Conservation (phyloP, 2,797 vertebrate species). For the Rhinoraja longicauda region DNA sequence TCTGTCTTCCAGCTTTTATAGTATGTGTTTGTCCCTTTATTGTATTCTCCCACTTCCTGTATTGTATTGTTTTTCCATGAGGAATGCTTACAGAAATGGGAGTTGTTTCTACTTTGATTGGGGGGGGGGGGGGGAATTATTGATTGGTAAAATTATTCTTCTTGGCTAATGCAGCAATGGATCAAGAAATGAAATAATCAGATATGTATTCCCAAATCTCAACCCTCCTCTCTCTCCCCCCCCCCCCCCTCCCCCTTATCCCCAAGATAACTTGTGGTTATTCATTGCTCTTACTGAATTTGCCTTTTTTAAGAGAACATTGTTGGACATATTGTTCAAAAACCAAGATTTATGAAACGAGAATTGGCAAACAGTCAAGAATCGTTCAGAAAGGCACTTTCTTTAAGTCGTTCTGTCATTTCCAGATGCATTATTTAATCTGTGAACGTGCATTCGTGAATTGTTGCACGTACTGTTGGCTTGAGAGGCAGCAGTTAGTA, state of each 20-base stretch:
- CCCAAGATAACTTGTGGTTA: neutral
- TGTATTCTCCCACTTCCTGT: neutral
- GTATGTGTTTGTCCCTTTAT: neutral
- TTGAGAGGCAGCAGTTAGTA: neutral
- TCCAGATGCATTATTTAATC: neutral
- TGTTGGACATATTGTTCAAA: neutral
- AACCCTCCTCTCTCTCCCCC: too few relatives aligned
- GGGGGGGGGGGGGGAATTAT: too few relatives aligned
- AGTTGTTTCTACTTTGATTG: neutral
- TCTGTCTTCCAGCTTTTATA: neutral
- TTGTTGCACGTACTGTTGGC: neutral
- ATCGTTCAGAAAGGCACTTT: neutral
- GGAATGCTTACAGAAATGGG: neutral
- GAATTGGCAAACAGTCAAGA: neutral
- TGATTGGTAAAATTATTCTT: neutral
- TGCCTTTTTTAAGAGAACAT: neutral
- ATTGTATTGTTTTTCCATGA: neutral
- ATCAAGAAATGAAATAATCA: neutral
- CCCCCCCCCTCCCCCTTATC: neutral
- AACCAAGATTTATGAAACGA: neutral
- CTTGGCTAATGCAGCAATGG: neutral
- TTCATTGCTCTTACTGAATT: neutral
- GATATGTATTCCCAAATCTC: neutral
- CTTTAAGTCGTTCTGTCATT: neutral
- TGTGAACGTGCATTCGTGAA: neutral